Evolutionary conservation across 2,113 vertebrate species (phyloP), one percentile per base, ranked within the genome.

Genomic region (Mionectes macconnelli): DNA sequence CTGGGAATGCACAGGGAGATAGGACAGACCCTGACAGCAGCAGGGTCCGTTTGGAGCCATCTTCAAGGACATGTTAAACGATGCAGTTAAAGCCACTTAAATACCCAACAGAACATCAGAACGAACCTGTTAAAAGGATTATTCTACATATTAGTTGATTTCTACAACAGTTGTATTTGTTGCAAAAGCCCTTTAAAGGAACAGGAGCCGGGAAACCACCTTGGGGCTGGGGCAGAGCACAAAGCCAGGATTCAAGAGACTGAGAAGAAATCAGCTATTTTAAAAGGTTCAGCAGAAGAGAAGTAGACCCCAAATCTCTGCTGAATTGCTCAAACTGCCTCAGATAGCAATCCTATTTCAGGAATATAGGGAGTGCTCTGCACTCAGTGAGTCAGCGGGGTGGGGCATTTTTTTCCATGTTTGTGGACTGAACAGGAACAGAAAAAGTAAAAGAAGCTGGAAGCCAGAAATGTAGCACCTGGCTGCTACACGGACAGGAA

Each of bases 381-480:
- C 92, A 45, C 84, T 74, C 87, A 74, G 3, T 96, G 95, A 96
- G 86, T 96, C 96, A 97, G 92, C 73, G 66, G 96, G 96, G 95
- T 89, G 94, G 88, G 86, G 90, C 85, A 49, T 13, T 63, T 85
- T 87, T 90, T 84, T 80, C 94, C 88, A 73, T 93, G 92, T 90
- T 96, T 89, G 92, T 92, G 69, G 53, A 64, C 52, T 78, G 88
- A 84, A 77, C 49, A 47, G 84, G 93, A 96, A 95, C 64, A 72
- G 60, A 94, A 92, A 89, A 76, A 68, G 66, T 60, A 74, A 67
- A 90, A 77, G 82, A 74, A 89, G 62, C 49, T 95, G 77, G 66
- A 89, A 92, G 57, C 37, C 66, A 87, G 57, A 86, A 94, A 84
- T 60, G 15, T 15, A 81, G 80, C 93, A 97, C 96, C 96, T 97